Evolutionary conservation across 2,888 invertebrate genomes (phyloP).

Genomic region (Noctua janthina): DNA sequence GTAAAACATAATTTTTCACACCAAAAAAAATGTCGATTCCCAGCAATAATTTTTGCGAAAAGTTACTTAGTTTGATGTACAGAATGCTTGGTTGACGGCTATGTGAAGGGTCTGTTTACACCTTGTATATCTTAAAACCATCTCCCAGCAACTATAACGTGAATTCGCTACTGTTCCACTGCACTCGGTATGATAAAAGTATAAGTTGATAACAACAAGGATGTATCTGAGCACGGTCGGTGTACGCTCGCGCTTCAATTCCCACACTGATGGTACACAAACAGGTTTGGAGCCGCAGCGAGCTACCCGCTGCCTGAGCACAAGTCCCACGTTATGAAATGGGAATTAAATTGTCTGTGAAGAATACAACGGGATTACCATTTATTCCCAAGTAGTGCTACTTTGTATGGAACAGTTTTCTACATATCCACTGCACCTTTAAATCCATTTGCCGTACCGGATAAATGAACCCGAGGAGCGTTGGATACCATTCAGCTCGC

Average conservation of each 20-base stretch:
- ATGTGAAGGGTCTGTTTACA: too few species aligned
- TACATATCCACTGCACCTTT: slow-evolving; percentile 65
- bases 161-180: not conserved
- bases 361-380: slow-evolving; percentile 82
- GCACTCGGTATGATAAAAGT: not conserved
- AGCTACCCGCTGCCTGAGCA: slow-evolving; percentile 64
- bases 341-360: slow-evolving; percentile 86
- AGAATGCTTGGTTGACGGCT: too few species aligned
- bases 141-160: not conserved
- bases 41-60: too few species aligned
- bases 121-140: too few species aligned
- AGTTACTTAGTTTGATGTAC: too few species aligned
- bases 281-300: slow-evolving; percentile 61
- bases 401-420: slow-evolving; percentile 38
- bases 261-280: slow-evolving; percentile 72
- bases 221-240: slow-evolving; percentile 41
- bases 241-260: slow-evolving; percentile 72
- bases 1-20: too few species aligned
- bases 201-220: slow-evolving; percentile 23
- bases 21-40: too few species aligned
- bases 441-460: slow-evolving; percentile 19
- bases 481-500: slow-evolving; percentile 57
- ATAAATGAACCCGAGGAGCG: slow-evolving; percentile 48
- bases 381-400: slow-evolving; percentile 65
- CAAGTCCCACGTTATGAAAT: slow-evolving; percentile 82